A percentile compares a stretch with the other conserved stretches of the same genome.
Conservation (phyloP, 2,113 vertebrate species). For the Sturnira hondurensis region DNA sequence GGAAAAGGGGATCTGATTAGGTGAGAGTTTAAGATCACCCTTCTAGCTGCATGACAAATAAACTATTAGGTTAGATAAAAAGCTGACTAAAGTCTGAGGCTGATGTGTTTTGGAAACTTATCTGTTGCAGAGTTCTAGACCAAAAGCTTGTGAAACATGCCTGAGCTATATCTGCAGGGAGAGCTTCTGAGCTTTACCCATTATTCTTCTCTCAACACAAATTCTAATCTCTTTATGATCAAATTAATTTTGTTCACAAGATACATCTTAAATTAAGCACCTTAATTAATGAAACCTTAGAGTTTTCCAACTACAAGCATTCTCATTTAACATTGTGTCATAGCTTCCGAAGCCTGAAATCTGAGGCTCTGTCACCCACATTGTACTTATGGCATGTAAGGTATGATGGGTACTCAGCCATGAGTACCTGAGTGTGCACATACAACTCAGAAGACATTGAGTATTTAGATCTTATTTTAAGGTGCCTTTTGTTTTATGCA, state of each 20-base stretch:
- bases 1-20: background rate
- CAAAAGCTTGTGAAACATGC: background rate
- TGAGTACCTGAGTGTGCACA: background rate
- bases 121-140: no score
- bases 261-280: background rate
- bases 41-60: background rate
- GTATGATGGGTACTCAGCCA: accelerated
- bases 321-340: background rate
- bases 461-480: background rate
- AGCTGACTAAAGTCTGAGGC: accelerated
- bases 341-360: background rate
- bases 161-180: background rate
- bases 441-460: background rate
- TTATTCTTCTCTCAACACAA: background rate
- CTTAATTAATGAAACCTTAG: background rate
- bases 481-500: accelerated
- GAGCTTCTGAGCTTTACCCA: background rate
- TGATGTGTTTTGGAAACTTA: background rate
- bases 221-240: background rate
- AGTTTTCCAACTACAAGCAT: background rate
- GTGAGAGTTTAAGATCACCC: background rate
- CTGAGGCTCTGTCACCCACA: background rate
- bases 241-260: background rate
- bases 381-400: accelerated
- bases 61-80: background rate